These are phyloP conservation scores for Engraulis encrasicolus DNA, from an alignment of 2,113 vertebrate species.

Conservation along the genomic window DNA sequence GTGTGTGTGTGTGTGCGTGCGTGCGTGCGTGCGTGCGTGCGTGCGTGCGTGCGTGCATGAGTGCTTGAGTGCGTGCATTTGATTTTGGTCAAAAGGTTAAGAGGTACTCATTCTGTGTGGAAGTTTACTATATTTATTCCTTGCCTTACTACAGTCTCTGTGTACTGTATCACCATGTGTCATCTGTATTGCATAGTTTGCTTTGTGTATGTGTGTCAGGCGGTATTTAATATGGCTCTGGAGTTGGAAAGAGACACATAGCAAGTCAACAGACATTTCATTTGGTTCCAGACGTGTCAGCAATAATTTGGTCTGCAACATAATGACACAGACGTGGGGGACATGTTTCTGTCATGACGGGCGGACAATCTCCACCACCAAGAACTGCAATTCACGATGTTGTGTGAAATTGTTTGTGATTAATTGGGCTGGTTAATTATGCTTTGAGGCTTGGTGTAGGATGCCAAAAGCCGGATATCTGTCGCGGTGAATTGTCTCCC, in stretches of 20 bases:
- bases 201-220: background rate
- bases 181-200: background rate
- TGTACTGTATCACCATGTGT: too few relatives aligned
- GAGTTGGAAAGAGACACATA: background rate
- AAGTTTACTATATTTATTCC: too few relatives aligned
- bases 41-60: too few relatives aligned
- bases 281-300: background rate
- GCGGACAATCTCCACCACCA: background rate
- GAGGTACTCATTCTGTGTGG: too few relatives aligned
- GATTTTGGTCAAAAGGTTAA: background rate
- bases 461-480: background rate
- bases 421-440: slow-evolving; percentile 3
- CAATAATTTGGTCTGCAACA: background rate
- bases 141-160: too few relatives aligned
- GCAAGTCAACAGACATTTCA: background rate
- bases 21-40: background rate
- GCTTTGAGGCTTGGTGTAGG: background rate
- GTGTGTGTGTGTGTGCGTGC: background rate
- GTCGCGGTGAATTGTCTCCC: slow-evolving; percentile 8
- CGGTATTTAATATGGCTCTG: background rate
- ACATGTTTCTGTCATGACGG: background rate
- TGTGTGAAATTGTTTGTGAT: slow-evolving; percentile 19
- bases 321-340: background rate
- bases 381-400: background rate
- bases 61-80: background rate